These are phyloP conservation scores for Gastracanthus pulcherrimus DNA, from an alignment of 2,888 invertebrate genomes.

Conservation along the genomic window DNA sequence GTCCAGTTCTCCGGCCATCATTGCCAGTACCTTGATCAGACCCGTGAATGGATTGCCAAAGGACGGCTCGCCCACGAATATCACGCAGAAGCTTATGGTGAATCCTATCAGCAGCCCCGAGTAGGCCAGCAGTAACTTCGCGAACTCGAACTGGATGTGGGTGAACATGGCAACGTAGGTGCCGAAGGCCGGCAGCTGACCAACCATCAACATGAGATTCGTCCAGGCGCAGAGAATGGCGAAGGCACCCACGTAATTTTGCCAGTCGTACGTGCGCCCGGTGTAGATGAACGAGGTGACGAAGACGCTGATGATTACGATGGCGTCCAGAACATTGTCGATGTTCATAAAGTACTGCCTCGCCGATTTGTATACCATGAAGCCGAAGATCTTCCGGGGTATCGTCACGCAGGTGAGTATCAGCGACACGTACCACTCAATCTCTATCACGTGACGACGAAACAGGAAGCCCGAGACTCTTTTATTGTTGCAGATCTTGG, in stretches of 20 bases:
- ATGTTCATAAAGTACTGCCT: constrained; percentile 75
- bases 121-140: constrained; percentile 75
- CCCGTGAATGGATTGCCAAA: constrained; percentile 75
- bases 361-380: constrained; percentile 73
- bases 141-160: constrained; percentile 76
- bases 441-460: constrained; percentile 69
- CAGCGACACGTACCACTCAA: constrained; percentile 72
- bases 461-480: constrained; percentile 69
- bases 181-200: constrained; percentile 77
- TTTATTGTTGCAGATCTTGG: constrained; percentile 70
- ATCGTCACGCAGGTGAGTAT: constrained; percentile 73
- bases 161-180: constrained; percentile 79
- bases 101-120: constrained; percentile 77
- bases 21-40: constrained; percentile 74
- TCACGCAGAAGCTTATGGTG: constrained; percentile 76
- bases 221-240: constrained; percentile 77
- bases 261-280: constrained; percentile 74
- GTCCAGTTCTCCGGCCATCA: constrained; percentile 77
- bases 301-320: constrained; percentile 73
- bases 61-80: constrained; percentile 74
- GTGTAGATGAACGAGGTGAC: constrained; percentile 74
- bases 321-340: constrained; percentile 74
- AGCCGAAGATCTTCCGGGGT: constrained; percentile 74
- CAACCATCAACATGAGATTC: constrained; percentile 77
- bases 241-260: constrained; percentile 76